These are phyloP conservation scores for Pundamilia nyererei DNA, from an alignment of 2,113 vertebrate genomes.

Conservation along the genomic window DNA sequence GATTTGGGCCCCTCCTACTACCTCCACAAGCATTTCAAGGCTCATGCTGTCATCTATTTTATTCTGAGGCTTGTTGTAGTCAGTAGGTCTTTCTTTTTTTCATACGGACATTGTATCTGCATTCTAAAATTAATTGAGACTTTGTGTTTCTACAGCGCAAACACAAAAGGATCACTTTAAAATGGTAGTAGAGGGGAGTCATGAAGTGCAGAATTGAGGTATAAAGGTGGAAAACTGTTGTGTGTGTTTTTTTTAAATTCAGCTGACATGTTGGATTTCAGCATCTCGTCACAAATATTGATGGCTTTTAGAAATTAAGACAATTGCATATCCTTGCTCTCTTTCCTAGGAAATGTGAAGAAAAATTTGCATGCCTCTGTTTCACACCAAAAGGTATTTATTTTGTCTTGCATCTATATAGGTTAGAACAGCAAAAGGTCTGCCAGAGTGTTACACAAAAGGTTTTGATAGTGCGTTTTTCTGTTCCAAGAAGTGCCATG, in stretches of 20 bases:
- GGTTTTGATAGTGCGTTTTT: background rate
- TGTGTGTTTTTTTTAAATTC: background rate
- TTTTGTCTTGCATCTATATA: background rate
- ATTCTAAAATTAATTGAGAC: background rate
- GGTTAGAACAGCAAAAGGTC: background rate
- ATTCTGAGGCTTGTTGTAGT: background rate
- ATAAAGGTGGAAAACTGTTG: background rate
- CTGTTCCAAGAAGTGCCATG: background rate
- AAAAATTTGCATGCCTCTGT: background rate
- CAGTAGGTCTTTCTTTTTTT: background rate
- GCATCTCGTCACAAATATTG: background rate
- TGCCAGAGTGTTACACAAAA: background rate
- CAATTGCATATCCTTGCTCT: background rate
- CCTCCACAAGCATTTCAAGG: background rate
- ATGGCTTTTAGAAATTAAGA: background rate
- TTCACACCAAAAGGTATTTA: background rate
- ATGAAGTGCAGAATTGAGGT: background rate
- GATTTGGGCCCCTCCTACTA: background rate
- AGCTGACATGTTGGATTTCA: background rate
- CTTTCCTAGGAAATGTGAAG: background rate
- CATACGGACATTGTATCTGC: background rate
- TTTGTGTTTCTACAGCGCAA: background rate
- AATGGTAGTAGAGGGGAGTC: background rate
- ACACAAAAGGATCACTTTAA: background rate
- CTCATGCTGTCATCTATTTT: background rate